A percentile compares a stretch with the other conserved stretches of the same genome.
Conservation (phyloP, 1,140 invertebrate species). For the Babylonia areolata region DNA sequence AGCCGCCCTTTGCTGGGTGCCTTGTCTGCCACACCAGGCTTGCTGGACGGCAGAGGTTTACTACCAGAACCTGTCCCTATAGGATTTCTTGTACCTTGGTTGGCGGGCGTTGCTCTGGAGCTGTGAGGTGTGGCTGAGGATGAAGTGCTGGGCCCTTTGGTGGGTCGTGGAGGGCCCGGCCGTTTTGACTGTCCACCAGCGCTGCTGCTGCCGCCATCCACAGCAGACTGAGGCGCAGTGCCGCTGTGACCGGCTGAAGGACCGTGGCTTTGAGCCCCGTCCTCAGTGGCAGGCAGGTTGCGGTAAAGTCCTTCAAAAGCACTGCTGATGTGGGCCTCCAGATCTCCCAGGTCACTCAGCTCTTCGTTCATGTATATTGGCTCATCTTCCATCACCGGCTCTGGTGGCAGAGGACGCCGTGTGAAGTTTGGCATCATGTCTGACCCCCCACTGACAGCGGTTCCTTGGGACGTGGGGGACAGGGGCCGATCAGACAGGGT, state of each 20-base stretch:
- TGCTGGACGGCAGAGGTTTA: neutral
- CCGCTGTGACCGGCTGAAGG: neutral
- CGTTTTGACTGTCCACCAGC: neutral
- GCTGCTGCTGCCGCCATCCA: neutral
- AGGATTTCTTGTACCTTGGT: neutral
- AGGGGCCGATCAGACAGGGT: conserved; percentile 40
- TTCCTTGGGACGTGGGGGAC: conserved; percentile 1
- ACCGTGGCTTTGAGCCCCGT: neutral
- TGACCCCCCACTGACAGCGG: neutral
- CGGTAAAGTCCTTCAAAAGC: conserved; percentile 3
- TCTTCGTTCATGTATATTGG: conserved; percentile 30
- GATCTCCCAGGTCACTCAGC: conserved; percentile 28
- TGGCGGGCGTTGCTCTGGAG: neutral
- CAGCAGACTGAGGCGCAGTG: neutral
- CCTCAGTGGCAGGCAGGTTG: neutral
- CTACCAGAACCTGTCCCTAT: neutral
- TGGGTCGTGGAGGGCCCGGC: neutral
- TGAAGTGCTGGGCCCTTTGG: neutral
- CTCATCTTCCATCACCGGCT: conserved; percentile 31
- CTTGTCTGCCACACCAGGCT: neutral
- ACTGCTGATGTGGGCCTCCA: conserved; percentile 32
- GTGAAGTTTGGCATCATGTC: neutral
- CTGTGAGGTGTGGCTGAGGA: neutral
- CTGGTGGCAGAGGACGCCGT: conserved; percentile 27
- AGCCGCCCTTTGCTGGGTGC: neutral